These are phyloP conservation scores for Lerista edwardsae DNA, from an alignment of 2,797 vertebrate species.

Conservation along the genomic window DNA sequence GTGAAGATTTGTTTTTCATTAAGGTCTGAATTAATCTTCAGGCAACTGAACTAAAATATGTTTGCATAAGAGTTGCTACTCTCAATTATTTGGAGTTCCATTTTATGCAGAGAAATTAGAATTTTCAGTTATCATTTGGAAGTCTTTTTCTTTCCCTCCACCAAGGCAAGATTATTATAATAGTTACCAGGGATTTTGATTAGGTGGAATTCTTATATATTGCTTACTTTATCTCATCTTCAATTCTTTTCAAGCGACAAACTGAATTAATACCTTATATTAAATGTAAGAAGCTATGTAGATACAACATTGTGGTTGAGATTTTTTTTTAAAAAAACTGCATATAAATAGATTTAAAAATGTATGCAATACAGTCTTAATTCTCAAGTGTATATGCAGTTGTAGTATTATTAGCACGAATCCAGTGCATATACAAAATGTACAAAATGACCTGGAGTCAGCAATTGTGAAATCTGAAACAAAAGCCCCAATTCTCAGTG, in stretches of 20 bases:
- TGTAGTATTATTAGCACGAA: slow-evolving; percentile 54
- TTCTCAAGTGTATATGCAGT: slow-evolving; percentile 34
- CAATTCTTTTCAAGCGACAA: slow-evolving; percentile 54
- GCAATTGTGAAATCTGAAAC: neutral
- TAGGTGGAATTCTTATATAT: slow-evolving; percentile 40
- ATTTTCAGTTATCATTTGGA: slow-evolving; percentile 62
- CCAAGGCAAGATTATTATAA: slow-evolving; percentile 58
- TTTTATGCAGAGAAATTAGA: slow-evolving; percentile 72
- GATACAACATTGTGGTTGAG: slow-evolving; percentile 27
- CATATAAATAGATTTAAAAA: slow-evolving; percentile 33
- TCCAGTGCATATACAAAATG: slow-evolving; percentile 46
- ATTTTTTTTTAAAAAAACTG: slow-evolving; percentile 27
- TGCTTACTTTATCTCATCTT: slow-evolving; percentile 52
- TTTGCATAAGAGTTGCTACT: slow-evolving; percentile 67
- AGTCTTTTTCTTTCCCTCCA: slow-evolving; percentile 39
- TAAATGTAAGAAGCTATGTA: slow-evolving; percentile 44
- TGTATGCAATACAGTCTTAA: slow-evolving; percentile 36
- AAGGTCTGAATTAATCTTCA: slow-evolving; percentile 66
- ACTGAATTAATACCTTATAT: slow-evolving; percentile 42
- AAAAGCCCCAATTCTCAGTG: neutral
- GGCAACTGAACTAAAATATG: slow-evolving; percentile 63
- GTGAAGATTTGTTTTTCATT: slow-evolving; percentile 72
- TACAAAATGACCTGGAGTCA: slow-evolving; percentile 51
- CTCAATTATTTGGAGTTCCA: slow-evolving; percentile 70
- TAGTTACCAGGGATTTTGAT: slow-evolving; percentile 46